Conservation (phyloP, 2,797 vertebrate genomes). For the Acanthurus tractus region DNA sequence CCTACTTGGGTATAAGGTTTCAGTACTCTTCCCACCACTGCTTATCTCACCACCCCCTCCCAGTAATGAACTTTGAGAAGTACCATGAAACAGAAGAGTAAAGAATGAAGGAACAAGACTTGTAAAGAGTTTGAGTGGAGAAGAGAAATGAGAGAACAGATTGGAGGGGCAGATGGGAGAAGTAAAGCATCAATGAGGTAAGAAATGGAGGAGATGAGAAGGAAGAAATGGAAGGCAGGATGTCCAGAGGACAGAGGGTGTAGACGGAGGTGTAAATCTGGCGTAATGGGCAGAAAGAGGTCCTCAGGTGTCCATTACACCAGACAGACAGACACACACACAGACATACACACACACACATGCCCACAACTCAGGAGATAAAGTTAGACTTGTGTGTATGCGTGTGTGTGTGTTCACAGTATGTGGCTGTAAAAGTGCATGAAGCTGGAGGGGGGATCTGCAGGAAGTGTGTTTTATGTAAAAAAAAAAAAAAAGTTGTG, state of each 20-base stretch:
- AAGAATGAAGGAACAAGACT: background rate
- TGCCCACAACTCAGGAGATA: slow-evolving; percentile 14
- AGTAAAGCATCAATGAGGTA: slow-evolving; percentile 23
- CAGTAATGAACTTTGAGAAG: background rate
- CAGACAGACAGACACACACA: slow-evolving; percentile 26
- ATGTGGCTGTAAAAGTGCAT: slow-evolving; percentile 29
- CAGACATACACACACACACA: slow-evolving; percentile 1
- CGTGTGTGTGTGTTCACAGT: slow-evolving; percentile 1
- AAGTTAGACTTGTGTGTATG: slow-evolving; percentile 16
- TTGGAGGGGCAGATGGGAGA: slow-evolving; percentile 28
- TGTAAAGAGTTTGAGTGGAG: slow-evolving; percentile 10
- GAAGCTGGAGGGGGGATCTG: slow-evolving; percentile 32
- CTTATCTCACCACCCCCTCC: background rate
- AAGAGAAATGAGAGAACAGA: slow-evolving; percentile 26
- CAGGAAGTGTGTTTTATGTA: slow-evolving; percentile 51
- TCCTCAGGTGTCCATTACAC: slow-evolving; percentile 41
- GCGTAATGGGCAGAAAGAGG: slow-evolving; percentile 56
- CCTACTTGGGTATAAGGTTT: no score
- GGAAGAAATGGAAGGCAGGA: slow-evolving; percentile 42
- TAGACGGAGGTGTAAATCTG: slow-evolving; percentile 64
- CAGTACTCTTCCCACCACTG: no score
- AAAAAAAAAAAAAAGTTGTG: slow-evolving; percentile 49
- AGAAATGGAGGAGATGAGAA: slow-evolving; percentile 20
- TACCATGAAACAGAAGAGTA: background rate
- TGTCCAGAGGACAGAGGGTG: slow-evolving; percentile 36